phyloP scores from a whole-genome alignment of 2,113 vertebrate species.

The Mugil cephalus region DNA sequence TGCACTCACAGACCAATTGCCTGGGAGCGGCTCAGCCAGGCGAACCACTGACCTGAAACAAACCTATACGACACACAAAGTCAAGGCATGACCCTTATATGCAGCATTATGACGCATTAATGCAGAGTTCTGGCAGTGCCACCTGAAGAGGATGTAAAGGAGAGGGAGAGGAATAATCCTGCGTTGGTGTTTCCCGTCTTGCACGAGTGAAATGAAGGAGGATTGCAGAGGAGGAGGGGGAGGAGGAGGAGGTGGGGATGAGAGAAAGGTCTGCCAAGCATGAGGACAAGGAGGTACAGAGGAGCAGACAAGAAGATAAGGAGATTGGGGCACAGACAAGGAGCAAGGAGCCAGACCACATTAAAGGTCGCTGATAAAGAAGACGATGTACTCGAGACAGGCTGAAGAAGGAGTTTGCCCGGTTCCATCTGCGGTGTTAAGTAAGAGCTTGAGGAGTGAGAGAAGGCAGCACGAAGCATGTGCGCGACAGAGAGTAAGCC shows the following conservation, averaged over 20 bases:
- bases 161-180: conserved; percentile 68
- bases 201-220: conserved; percentile 33
- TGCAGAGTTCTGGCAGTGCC: conserved; percentile 66
- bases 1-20: conserved; percentile 64
- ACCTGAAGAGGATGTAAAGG: conserved; percentile 71
- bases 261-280: conserved; percentile 57
- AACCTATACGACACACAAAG: conserved; percentile 49
- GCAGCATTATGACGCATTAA: conserved; percentile 44
- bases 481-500: conserved; percentile 58
- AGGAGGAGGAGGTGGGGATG: background rate
- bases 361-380: conserved; percentile 45
- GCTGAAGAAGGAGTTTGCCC: conserved; percentile 36
- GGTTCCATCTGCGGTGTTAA: conserved; percentile 61
- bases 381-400: conserved; percentile 41
- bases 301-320: conserved; percentile 64
- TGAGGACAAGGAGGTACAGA: conserved; percentile 37
- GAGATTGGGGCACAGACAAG: conserved; percentile 61
- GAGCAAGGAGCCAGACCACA: conserved; percentile 34
- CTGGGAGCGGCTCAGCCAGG: conserved; percentile 60
- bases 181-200: conserved; percentile 24
- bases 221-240: conserved; percentile 33
- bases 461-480: conserved; percentile 53
- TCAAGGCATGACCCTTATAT: conserved; percentile 48
- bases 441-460: conserved; percentile 41
- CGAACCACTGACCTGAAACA: conserved; percentile 58